Evolutionary conservation across 2,113 vertebrate species (phyloP).

Genomic region (Apaloderma vittatum): DNA sequence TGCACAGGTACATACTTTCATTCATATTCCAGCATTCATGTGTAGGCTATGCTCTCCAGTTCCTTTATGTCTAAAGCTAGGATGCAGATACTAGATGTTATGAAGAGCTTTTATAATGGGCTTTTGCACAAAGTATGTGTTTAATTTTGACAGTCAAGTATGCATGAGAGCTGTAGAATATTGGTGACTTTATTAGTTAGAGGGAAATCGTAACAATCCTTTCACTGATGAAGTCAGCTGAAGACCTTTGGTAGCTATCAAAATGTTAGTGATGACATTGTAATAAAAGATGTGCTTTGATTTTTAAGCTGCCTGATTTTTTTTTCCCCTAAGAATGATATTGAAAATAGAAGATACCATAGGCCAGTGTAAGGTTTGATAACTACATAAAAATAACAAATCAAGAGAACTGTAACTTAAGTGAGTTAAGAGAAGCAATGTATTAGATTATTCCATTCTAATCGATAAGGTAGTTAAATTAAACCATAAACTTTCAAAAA

Average conservation of each 20-base stretch:
- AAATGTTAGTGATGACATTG: background rate
- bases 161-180: background rate
- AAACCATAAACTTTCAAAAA: background rate
- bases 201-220: background rate
- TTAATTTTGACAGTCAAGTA: background rate
- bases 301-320: background rate
- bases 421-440: background rate
- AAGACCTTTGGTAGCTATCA: background rate
- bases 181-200: background rate
- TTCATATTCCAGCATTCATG: background rate
- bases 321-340: background rate
- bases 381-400: background rate
- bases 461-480: constrained; percentile 13
- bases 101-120: background rate
- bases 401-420: background rate
- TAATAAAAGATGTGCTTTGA: background rate
- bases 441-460: background rate
- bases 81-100: background rate
- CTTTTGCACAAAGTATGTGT: background rate
- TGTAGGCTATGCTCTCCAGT: background rate
- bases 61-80: background rate
- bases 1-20: background rate
- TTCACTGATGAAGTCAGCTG: background rate
- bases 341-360: background rate
- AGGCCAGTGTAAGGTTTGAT: background rate